These are phyloP conservation scores for Himalopsyche anomala DNA, from an alignment of 2,888 invertebrate genomes.

Conservation along the genomic window DNA sequence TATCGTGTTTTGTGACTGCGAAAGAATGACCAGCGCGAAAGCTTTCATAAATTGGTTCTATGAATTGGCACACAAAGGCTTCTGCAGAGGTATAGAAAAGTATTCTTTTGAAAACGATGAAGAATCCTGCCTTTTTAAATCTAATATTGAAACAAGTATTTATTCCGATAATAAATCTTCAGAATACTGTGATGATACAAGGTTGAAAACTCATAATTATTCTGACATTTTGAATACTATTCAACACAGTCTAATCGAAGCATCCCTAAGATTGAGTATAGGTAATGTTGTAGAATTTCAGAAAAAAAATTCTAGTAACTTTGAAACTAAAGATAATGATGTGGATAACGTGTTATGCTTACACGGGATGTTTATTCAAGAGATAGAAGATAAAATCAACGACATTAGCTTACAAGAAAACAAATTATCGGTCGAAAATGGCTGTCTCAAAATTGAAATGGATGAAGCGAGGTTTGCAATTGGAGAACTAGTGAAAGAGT, in stretches of 20 bases:
- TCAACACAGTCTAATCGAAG: not conserved
- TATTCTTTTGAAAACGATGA: conserved; percentile 24
- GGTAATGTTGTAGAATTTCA: not conserved
- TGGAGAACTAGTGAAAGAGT: conserved; percentile 55
- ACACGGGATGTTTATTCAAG: not conserved
- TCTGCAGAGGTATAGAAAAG: not conserved
- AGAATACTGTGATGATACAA: not conserved
- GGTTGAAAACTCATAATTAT: not conserved
- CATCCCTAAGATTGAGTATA: not conserved
- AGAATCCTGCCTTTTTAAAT: not conserved
- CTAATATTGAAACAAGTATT: no score
- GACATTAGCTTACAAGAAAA: conserved; percentile 7
- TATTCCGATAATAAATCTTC: not conserved
- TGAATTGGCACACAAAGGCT: not conserved
- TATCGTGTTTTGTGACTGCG: conserved; percentile 5
- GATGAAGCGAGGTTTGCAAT: conserved; percentile 56
- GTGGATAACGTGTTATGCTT: not conserved
- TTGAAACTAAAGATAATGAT: not conserved
- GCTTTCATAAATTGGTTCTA: not conserved
- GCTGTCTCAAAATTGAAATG: conserved; percentile 59
- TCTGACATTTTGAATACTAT: not conserved
- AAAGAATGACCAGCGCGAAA: not conserved
- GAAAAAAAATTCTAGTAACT: not conserved
- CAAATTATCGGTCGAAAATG: conserved; percentile 49
- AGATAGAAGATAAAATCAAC: conserved; percentile 7